Base-by-base conservation (phyloP, 1,140 invertebrate species). In the Halotydeus destructor region DNA sequence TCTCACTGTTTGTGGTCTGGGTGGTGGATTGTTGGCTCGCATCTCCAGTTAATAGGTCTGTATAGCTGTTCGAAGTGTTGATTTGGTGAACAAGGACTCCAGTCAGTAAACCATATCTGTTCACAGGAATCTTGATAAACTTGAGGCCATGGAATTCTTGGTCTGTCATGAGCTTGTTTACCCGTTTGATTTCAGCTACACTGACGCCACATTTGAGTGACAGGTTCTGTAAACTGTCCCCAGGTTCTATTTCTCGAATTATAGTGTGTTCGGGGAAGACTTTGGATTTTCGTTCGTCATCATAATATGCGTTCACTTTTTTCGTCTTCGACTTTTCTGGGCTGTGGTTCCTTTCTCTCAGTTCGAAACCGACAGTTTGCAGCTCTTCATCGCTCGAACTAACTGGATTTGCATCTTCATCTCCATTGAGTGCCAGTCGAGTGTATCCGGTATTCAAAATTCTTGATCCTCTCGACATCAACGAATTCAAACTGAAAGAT, bases 121-220 rank as follows among this genome's bases (percentile, higher is more conserved):
- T 47, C 2, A 50, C 50, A 19, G 50, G 50, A 31, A 52, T 49
- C 44, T 42, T 43, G 5, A 52, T 16, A 6, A 35, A 18, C 9
- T 28, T 44, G 8, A 50, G 19, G 3, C 14, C 46, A 30, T 46
- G 45, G 24, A 52, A 52, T 3, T 49, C 48, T 39, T 50, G 46
- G 31, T 44, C 46, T 35, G 33, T 46, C 3, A 52, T 44, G 1
- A 52, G 25, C 23, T 48, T 47, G 38, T 52, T 52, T n/a, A 38
- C 31, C 31, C 44, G 35, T 27, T 49, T 50, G 11, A 52, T 21
- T 35, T 52, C 40, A 18, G 45, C 19, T 24, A 89, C 82, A 56
- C 81, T 82, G 51, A 81, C 77, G 55, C 79, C 77, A 65, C 86
- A 88, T 69, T 80, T 85, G 23, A 89, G 66, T 16, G 84, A 80